phyloP scores from a whole-genome alignment of 2,113 vertebrate genomes.

The Tragelaphus imberbis region DNA sequence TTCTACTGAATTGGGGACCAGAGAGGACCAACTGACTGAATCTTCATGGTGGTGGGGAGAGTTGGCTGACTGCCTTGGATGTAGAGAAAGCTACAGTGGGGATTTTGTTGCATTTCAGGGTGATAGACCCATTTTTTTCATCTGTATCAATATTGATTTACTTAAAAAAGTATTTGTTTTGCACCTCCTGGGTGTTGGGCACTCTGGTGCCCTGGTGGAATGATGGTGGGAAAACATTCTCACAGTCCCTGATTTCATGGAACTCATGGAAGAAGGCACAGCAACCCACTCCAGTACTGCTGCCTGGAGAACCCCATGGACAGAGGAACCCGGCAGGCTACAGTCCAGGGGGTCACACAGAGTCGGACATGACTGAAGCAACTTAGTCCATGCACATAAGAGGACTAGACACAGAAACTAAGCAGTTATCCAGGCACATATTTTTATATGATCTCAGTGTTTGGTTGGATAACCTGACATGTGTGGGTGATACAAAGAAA shows the following conservation, averaged over 20 bases:
- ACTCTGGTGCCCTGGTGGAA: not conserved
- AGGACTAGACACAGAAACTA: not conserved
- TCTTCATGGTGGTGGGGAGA: not conserved
- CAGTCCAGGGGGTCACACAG: not conserved
- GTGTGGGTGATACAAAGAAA: not conserved
- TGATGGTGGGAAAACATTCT: not conserved
- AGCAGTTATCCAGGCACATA: not conserved
- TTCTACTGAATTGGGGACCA: not conserved
- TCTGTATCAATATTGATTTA: not conserved
- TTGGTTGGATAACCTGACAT: not conserved
- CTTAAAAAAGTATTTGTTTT: not conserved
- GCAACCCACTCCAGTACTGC: not conserved
- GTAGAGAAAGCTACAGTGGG: not conserved
- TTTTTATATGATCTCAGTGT: not conserved
- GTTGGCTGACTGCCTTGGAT: fast-evolving
- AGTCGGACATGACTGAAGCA: not conserved
- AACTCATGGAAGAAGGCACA: not conserved
- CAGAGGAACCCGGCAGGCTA: not conserved
- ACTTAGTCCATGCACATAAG: not conserved
- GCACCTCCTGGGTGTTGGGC: not conserved
- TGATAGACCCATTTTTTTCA: not conserved
- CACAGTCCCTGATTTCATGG: no score
- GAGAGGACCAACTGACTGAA: not conserved
- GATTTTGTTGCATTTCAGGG: not conserved
- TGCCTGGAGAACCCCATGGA: not conserved